Evolutionary conservation across 30 jellyfish, hydroid and myxozoan genomes (phyloP).

Genomic region (Aurelia aurita): DNA sequence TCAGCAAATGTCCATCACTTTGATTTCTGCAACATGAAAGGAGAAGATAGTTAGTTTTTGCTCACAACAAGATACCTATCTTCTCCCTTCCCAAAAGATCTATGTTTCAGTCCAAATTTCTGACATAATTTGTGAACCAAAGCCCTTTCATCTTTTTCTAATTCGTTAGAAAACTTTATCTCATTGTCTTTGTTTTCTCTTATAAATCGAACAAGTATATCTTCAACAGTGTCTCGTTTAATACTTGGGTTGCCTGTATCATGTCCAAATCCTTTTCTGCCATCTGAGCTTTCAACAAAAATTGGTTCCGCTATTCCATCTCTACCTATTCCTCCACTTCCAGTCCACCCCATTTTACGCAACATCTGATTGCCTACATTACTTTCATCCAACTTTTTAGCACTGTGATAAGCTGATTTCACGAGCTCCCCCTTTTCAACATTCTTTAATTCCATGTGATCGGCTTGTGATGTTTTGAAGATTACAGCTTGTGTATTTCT

Average conservation of each 20-base stretch:
- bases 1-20: not conserved
- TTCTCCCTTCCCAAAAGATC: constrained; percentile 82
- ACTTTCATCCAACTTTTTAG: constrained; percentile 68
- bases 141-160: constrained; percentile 90
- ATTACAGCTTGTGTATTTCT: constrained; percentile 23
- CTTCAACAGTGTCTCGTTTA: constrained; percentile 64
- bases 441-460: constrained; percentile 57
- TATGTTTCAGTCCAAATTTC: constrained; percentile 77
- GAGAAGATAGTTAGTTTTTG: constrained; percentile 14
- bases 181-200: constrained; percentile 57
- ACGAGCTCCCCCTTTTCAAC: constrained; percentile 75
- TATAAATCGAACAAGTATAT: constrained; percentile 54
- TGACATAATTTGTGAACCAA: constrained; percentile 79
- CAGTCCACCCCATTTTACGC: constrained; percentile 98
- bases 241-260: constrained; percentile 29
- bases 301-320: constrained; percentile 91
- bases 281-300: constrained; percentile 70
- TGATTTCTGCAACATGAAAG: constrained; percentile 29
- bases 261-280: constrained; percentile 91
- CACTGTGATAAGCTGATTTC: constrained; percentile 57
- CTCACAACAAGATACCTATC: constrained; percentile 83
- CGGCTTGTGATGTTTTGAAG: not conserved
- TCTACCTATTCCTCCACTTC: constrained; percentile 90
- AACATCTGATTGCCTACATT: constrained; percentile 90
- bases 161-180: constrained; percentile 77